These are phyloP conservation scores for Apoda limacodes DNA, from an alignment of 2,888 invertebrate genomes.

Conservation along the genomic window DNA sequence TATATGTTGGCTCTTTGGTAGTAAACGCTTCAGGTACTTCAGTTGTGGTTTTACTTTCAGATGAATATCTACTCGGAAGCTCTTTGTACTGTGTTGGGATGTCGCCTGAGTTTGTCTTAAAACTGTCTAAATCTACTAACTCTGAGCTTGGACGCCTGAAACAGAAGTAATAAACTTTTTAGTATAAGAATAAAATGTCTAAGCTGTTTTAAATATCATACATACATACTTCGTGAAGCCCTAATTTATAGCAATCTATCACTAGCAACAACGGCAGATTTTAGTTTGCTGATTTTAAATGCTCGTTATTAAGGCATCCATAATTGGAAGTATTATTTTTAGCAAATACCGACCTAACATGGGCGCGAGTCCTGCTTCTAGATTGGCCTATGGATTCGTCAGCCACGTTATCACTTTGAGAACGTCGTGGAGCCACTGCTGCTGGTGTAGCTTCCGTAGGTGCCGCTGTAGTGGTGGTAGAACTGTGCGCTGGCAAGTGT, in stretches of 20 bases:
- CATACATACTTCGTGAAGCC: too few species aligned
- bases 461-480: slow-evolving; percentile 46
- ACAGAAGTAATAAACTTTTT: slow-evolving; percentile 11
- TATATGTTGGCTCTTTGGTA: slow-evolving; percentile 36
- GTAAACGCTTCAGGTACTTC: slow-evolving; percentile 63
- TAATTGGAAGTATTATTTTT: too few species aligned
- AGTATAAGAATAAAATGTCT: slow-evolving; percentile 4
- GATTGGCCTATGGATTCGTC: slow-evolving; percentile 61
- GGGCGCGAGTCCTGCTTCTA: slow-evolving; percentile 69
- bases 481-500: slow-evolving; percentile 47
- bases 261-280: too few species aligned
- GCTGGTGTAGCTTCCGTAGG: slow-evolving; percentile 57
- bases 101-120: slow-evolving; percentile 78
- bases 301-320: too few species aligned
- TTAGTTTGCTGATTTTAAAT: too few species aligned
- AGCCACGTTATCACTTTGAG: slow-evolving; percentile 53
- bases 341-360: slow-evolving; percentile 60
- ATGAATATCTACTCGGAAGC: slow-evolving; percentile 52
- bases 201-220: too few species aligned
- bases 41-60: slow-evolving; percentile 61
- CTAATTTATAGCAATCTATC: too few species aligned
- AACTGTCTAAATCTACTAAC: slow-evolving; percentile 84
- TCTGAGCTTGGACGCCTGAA: slow-evolving; percentile 81
- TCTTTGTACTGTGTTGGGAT: slow-evolving; percentile 66
- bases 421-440: slow-evolving; percentile 47